Percentiles rank a stretch among this genome's conserved stretches.
Evolutionary conservation across 2,797 vertebrate genomes (phyloP).

Genomic region (Arnoldichthys spilopterus): DNA sequence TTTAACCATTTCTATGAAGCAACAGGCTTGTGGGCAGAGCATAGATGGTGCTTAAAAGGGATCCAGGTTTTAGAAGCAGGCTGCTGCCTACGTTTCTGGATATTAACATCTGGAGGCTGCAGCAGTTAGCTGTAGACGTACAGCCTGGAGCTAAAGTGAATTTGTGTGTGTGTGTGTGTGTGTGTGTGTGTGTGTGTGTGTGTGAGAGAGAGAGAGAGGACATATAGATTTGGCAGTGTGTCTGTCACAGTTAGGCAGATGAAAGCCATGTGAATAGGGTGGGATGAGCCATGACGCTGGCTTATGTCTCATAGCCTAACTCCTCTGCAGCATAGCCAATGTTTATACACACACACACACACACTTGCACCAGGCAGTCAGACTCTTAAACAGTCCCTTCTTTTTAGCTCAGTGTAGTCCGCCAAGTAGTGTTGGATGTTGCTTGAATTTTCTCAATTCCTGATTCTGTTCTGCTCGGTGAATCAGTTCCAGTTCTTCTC

Average conservation of each 20-base stretch:
- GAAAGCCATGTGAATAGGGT: slow-evolving; percentile 11
- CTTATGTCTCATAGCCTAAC: slow-evolving; percentile 26
- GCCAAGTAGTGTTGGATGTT: too few relatives aligned
- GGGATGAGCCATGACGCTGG: slow-evolving; percentile 26
- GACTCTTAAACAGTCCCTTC: too few relatives aligned
- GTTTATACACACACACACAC: background rate
- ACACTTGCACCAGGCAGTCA: too few relatives aligned
- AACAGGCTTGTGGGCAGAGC: background rate
- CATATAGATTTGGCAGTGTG: slow-evolving; percentile 18
- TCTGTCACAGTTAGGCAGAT: slow-evolving; percentile 24
- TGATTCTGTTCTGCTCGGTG: too few relatives aligned
- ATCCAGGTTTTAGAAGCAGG: slow-evolving; percentile 10
- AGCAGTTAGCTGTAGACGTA: background rate
- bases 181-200: slow-evolving; percentile 15
- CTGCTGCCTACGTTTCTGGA: background rate
- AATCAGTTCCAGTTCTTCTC: too few relatives aligned
- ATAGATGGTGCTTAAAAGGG: background rate
- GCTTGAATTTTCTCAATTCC: too few relatives aligned
- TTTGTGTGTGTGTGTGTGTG: slow-evolving; percentile 18
- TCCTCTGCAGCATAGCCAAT: slow-evolving; percentile 10
- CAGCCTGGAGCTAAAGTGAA: background rate
- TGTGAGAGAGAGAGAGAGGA: background rate
- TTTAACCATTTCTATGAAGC: too few relatives aligned
- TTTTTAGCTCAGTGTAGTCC: too few relatives aligned
- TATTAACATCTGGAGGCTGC: background rate